Conservation (phyloP, 2,113 vertebrate species). For the Lepisosteus osseus region DNA sequence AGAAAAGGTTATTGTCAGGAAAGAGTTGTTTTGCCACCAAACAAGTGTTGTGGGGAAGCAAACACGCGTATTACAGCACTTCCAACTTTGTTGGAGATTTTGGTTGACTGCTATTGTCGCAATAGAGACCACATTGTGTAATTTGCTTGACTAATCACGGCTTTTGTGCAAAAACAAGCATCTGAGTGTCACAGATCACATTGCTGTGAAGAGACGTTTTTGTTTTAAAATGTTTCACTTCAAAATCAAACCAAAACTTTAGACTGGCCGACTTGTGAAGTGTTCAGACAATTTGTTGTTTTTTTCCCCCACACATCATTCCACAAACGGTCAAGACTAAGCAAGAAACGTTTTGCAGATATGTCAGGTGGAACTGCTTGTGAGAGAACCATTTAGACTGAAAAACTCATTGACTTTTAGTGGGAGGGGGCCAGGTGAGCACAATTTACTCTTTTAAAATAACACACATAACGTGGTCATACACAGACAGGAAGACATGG, state of each 20-base stretch:
- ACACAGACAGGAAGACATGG: not conserved
- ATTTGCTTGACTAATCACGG: too few relatives aligned
- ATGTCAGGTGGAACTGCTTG: not conserved
- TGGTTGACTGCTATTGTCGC: not conserved
- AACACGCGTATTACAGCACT: too few relatives aligned
- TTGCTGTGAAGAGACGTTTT: too few relatives aligned
- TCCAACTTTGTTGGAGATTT: not conserved
- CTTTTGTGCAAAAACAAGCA: too few relatives aligned
- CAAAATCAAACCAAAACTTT: too few relatives aligned
- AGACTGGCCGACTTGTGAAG: conserved; percentile 12
- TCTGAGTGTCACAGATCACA: too few relatives aligned
- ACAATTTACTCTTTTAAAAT: too few relatives aligned
- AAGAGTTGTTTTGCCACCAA: conserved; percentile 4
- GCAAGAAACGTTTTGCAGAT: conserved; percentile 3
- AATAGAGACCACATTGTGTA: not conserved
- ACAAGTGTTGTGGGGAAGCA: not conserved
- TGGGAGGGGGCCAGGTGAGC: conserved; percentile 4
- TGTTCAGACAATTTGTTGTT: not conserved
- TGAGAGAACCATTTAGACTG: not conserved
- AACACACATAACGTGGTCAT: not conserved
- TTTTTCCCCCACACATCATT: not conserved
- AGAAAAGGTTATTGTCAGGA: not conserved
- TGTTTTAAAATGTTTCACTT: too few relatives aligned
- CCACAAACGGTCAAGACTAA: not conserved
- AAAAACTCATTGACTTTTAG: not conserved